Conservation (phyloP, 2,797 vertebrate genomes). For the Darevskia nairensis region DNA sequence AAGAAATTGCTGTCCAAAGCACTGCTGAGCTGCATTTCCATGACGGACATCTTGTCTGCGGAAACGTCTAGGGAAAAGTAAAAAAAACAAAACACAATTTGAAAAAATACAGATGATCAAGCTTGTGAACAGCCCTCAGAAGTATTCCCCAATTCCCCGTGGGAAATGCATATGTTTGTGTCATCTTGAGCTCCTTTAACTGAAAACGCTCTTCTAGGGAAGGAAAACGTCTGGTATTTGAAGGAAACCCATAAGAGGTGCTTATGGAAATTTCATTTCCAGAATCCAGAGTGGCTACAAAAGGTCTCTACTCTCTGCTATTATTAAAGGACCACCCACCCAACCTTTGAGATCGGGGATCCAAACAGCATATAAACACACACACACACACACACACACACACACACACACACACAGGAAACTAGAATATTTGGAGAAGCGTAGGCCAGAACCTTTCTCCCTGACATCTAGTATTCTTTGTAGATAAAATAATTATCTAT, state of each 20-base stretch:
- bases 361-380: no score
- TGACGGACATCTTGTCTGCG: slow-evolving; percentile 97
- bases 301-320: no score
- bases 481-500: background rate
- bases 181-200: background rate
- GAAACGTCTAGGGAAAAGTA: slow-evolving; percentile 85
- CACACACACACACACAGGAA: no score
- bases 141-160: background rate
- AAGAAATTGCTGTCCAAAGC: slow-evolving; percentile 92
- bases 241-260: background rate
- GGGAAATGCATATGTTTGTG: background rate
- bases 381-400: no score
- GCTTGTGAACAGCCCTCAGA: background rate
- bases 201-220: background rate
- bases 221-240: background rate
- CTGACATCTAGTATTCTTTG: background rate
- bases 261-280: background rate
- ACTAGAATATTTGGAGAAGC: background rate
- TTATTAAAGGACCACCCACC: no score
- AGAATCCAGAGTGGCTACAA: background rate
- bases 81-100: background rate
- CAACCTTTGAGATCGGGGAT: no score
- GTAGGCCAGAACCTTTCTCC: background rate
- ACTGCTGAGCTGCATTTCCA: slow-evolving; percentile 96
- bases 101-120: background rate